Evolutionary conservation across 2,113 vertebrate genomes (phyloP).

Genomic region (Pimephales promelas): DNA sequence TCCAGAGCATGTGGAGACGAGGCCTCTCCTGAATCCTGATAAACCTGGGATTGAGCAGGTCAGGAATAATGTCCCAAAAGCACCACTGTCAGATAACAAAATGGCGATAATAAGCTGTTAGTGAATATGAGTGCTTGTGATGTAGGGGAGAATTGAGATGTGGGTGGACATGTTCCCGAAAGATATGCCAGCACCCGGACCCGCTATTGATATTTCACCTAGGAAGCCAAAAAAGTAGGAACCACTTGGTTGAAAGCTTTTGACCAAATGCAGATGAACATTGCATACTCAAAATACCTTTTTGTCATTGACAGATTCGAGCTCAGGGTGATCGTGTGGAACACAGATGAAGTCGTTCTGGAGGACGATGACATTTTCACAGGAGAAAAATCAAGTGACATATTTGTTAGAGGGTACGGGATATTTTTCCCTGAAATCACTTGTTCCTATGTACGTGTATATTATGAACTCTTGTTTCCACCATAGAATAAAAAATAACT

Average conservation of each 20-base stretch:
- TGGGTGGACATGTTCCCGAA: slow-evolving; percentile 99
- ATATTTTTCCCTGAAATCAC: not conserved
- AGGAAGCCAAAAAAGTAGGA: slow-evolving; percentile 95
- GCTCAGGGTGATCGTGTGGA: slow-evolving; percentile 98
- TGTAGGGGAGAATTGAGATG: slow-evolving; percentile 94
- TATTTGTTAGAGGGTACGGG: slow-evolving; percentile 89
- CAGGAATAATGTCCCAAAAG: slow-evolving; percentile 25
- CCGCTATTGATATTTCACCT: slow-evolving; percentile 91
- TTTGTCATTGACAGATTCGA: slow-evolving; percentile 85
- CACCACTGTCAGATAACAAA: not conserved
- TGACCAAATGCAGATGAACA: not conserved
- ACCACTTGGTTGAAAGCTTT: slow-evolving; percentile 20
- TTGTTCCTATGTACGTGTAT: too few species aligned
- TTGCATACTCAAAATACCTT: slow-evolving; percentile 16
- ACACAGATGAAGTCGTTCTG: slow-evolving; percentile 97
- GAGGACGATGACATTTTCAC: slow-evolving; percentile 99
- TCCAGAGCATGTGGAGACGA: slow-evolving; percentile 92
- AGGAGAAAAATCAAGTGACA: slow-evolving; percentile 99
- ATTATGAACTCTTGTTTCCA: too few species aligned
- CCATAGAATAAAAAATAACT: too few species aligned
- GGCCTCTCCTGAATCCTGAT: slow-evolving; percentile 89
- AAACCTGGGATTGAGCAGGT: slow-evolving; percentile 98
- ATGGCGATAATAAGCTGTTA: not conserved
- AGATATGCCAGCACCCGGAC: slow-evolving; percentile 91
- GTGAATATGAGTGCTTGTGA: not conserved